These are phyloP conservation scores for Chascanopsetta lugubris DNA, from an alignment of 2,113 vertebrate genomes.

Conservation along the genomic window DNA sequence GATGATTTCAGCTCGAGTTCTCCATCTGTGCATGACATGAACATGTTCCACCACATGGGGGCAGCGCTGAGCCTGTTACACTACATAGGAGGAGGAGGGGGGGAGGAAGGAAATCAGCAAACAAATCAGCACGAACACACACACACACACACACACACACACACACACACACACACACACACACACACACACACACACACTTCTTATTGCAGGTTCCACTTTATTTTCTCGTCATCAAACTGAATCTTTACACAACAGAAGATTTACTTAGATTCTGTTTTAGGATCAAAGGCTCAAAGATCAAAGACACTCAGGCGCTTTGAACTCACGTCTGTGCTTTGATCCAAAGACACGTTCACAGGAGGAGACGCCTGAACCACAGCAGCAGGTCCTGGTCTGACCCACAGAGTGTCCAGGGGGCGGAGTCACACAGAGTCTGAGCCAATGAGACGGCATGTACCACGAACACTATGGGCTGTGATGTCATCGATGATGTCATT, in stretches of 20 bases:
- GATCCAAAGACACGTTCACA: slow-evolving; percentile 21
- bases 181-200: slow-evolving; percentile 10
- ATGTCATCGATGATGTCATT: no score
- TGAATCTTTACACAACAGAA: slow-evolving; percentile 77
- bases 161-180: neutral
- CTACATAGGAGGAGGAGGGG: no score
- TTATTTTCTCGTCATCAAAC: slow-evolving; percentile 81
- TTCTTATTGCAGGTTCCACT: slow-evolving; percentile 77
- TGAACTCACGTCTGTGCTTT: slow-evolving; percentile 48
- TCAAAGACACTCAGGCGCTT: slow-evolving; percentile 49
- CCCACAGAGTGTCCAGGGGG: slow-evolving; percentile 1
- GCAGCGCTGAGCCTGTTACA: slow-evolving; percentile 39
- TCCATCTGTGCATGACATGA: neutral
- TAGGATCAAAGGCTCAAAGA: slow-evolving; percentile 63
- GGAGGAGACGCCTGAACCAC: slow-evolving; percentile 4
- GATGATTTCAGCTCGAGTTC: neutral
- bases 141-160: no score
- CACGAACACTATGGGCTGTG: no score
- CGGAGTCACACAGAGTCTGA: slow-evolving; percentile 15
- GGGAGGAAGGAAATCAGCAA: no score
- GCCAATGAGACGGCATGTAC: slow-evolving; percentile 2
- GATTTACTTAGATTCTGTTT: slow-evolving; percentile 60
- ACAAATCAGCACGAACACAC: no score
- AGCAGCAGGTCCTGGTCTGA: slow-evolving; percentile 11
- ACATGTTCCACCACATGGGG: slow-evolving; percentile 36